Evolutionary conservation across 2,888 invertebrate genomes (phyloP).

Genomic region (Prosapia bicincta): DNA sequence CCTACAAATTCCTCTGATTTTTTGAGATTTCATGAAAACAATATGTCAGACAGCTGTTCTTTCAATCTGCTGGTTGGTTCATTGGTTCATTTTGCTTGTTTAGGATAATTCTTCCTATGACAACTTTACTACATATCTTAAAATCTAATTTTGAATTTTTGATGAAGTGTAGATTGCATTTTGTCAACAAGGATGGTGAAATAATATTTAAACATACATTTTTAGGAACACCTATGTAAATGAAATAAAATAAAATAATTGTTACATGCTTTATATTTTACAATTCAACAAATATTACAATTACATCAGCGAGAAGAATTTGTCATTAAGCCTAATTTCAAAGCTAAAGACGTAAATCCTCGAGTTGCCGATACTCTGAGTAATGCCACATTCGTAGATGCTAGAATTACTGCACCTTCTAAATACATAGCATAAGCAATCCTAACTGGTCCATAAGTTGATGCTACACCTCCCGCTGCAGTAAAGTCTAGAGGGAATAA

Average conservation of each 20-base stretch:
- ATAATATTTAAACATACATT: too few species aligned
- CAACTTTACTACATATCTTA: too few species aligned
- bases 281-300: not conserved
- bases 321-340: conserved; percentile 51
- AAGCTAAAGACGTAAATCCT: conserved; percentile 53
- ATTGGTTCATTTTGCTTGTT: too few species aligned
- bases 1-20: too few species aligned
- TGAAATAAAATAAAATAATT: not conserved
- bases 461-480: conserved; percentile 63
- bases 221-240: not conserved
- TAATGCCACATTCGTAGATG: conserved; percentile 57
- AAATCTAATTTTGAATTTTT: too few species aligned
- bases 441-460: conserved; percentile 55
- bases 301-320: conserved; percentile 20
- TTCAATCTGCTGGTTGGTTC: too few species aligned
- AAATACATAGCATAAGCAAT: conserved; percentile 64
- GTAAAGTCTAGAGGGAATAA: conserved; percentile 70
- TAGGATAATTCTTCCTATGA: too few species aligned
- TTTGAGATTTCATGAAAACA: too few species aligned
- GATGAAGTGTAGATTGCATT: too few species aligned
- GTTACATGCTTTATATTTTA: not conserved
- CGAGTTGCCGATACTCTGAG: conserved; percentile 57
- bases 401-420: conserved; percentile 61
- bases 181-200: too few species aligned
- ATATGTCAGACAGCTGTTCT: too few species aligned